Evolutionary conservation across 2,113 vertebrate genomes (phyloP).

Genomic region (Eleginops maclovinus): DNA sequence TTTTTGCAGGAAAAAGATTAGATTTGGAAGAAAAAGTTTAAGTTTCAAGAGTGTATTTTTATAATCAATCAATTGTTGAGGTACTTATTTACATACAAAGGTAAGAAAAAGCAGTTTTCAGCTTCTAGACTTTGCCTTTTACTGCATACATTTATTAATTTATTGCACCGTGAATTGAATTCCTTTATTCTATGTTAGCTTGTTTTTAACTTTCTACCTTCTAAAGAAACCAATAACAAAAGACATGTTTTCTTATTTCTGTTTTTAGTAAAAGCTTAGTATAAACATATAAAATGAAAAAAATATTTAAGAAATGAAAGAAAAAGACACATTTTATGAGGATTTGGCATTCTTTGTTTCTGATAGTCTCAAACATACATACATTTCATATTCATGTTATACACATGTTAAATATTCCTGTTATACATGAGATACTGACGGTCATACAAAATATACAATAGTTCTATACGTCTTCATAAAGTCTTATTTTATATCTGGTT

Average conservation of each 20-base stretch:
- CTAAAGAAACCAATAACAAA: conserved; percentile 4
- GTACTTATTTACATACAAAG: too few relatives aligned
- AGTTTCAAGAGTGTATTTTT: too few relatives aligned
- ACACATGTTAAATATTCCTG: conserved; percentile 67
- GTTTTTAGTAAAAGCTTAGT: conserved; percentile 7
- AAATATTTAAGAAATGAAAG: conserved; percentile 5
- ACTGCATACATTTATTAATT: too few relatives aligned
- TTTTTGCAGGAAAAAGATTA: too few relatives aligned
- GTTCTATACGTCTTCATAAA: conserved; percentile 68
- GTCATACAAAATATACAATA: conserved; percentile 79
- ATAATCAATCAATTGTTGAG: too few relatives aligned
- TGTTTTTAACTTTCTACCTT: too few relatives aligned
- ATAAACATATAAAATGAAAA: conserved; percentile 3
- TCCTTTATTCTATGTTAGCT: neutral
- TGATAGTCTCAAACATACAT: conserved; percentile 71
- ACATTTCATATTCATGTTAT: conserved; percentile 56
- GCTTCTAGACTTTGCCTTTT: too few relatives aligned
- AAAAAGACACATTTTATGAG: conserved; percentile 59
- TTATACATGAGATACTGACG: conserved; percentile 71
- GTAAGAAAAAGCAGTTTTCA: too few relatives aligned
- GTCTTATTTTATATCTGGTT: conserved; percentile 48
- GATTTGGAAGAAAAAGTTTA: too few relatives aligned
- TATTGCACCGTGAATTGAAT: neutral
- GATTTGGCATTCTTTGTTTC: conserved; percentile 81
- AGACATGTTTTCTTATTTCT: conserved; percentile 9